Percentiles rank a stretch among this genome's conserved stretches.
Conservation (phyloP, 1,140 invertebrate genomes). For the Neodiprion virginianus region DNA sequence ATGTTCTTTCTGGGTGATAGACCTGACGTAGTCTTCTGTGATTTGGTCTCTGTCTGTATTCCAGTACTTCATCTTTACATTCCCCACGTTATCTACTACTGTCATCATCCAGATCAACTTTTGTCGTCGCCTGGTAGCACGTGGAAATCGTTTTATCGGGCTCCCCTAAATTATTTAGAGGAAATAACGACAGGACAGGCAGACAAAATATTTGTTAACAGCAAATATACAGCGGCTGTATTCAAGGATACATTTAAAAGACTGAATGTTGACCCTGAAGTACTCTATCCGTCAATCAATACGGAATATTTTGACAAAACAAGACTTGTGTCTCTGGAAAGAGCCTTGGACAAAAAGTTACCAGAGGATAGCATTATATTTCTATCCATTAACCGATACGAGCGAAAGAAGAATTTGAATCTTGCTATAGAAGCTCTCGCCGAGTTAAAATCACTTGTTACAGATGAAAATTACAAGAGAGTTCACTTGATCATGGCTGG, state of each 20-base stretch:
- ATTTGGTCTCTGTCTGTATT: conserved; percentile 88
- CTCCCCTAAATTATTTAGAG: conserved; percentile 92
- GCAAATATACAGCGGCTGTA: conserved; percentile 86
- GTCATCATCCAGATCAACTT: conserved; percentile 97
- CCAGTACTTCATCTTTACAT: conserved; percentile 78
- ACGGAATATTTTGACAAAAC: conserved; percentile 76
- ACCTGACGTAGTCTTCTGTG: conserved; percentile 89
- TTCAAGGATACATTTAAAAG: conserved; percentile 85
- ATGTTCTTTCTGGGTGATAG: conserved; percentile 60
- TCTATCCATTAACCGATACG: conserved; percentile 96
- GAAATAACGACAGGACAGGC: conserved; percentile 86
- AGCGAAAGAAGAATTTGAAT: conserved; percentile 93
- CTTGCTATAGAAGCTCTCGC: conserved; percentile 85
- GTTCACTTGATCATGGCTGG: conserved; percentile 94
- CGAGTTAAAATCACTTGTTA: conserved; percentile 66
- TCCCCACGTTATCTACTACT: conserved; percentile 89
- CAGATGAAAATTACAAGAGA: conserved; percentile 65
- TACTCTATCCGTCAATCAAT: conserved; percentile 95
- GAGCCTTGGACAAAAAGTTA: conserved; percentile 52
- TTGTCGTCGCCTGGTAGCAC: conserved; percentile 72
- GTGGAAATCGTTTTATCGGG: conserved; percentile 83
- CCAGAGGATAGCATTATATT: conserved; percentile 71
- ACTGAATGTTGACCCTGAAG: conserved; percentile 71
- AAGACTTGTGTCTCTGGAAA: conserved; percentile 60
- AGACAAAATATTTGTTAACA: conserved; percentile 93